Conservation (phyloP, 2,888 invertebrate species). For the Schrankia costaestrigalis region DNA sequence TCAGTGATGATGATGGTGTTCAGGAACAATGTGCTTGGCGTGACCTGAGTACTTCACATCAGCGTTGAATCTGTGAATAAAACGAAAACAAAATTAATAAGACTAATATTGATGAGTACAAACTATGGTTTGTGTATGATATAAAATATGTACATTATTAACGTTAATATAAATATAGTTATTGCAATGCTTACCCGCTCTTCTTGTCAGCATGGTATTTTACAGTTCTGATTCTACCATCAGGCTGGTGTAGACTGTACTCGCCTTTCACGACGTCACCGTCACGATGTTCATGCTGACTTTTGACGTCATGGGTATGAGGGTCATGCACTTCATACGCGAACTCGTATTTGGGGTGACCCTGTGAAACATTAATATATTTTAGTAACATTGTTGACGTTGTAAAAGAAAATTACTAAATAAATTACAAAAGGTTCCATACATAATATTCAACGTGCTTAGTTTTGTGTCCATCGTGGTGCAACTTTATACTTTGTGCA, state of each 20-base stretch:
- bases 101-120: no score
- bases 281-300: conserved; percentile 49
- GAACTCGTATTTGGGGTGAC: conserved; percentile 63
- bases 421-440: conserved; percentile 6
- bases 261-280: conserved; percentile 56
- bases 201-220: conserved; percentile 58
- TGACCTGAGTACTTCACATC: conserved; percentile 26
- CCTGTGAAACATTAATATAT: conserved; percentile 11
- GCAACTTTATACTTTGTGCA: conserved; percentile 42
- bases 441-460: conserved; percentile 35
- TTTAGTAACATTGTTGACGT: neutral
- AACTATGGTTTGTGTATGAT: no score
- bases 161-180: no score
- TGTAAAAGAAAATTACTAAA: neutral
- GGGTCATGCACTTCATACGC: conserved; percentile 66
- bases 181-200: conserved; percentile 13
- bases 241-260: conserved; percentile 66
- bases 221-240: conserved; percentile 63
- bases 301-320: conserved; percentile 65
- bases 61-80: conserved; percentile 29
- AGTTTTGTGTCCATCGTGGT: conserved; percentile 26
- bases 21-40: conserved; percentile 25
- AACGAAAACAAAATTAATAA: no score
- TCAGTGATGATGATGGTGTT: conserved; percentile 27
- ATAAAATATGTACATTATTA: no score